Evolutionary conservation across 2,888 invertebrate genomes (phyloP).

Genomic region (Troides oblongomaculatus): DNA sequence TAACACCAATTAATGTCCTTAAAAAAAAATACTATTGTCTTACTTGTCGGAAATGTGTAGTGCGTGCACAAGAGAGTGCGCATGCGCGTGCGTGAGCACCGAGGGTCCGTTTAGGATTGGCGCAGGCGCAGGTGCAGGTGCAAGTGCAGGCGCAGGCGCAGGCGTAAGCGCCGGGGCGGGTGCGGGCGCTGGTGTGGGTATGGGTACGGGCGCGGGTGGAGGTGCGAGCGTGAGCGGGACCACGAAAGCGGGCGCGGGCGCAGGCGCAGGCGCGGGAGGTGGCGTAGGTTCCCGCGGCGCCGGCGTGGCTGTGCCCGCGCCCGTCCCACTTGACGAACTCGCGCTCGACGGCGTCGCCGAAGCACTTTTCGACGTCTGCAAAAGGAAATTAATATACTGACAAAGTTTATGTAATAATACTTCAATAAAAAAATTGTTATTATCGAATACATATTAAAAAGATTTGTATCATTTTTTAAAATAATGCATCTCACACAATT

Average conservation of each 20-base stretch:
- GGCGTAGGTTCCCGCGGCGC: slow-evolving; percentile 56
- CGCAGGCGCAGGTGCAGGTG: slow-evolving; percentile 43
- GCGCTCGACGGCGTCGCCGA: slow-evolving; percentile 42
- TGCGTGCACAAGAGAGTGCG: slow-evolving; percentile 34
- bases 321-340: slow-evolving; percentile 32
- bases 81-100: slow-evolving; percentile 51
- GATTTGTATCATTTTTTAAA: too few relatives aligned
- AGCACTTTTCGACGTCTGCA: slow-evolving; percentile 55
- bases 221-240: slow-evolving; percentile 53
- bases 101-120: slow-evolving; percentile 18
- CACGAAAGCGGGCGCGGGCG: slow-evolving; percentile 49
- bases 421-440: too few relatives aligned
- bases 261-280: slow-evolving; percentile 40
- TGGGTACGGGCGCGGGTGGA: slow-evolving; percentile 45
- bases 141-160: slow-evolving; percentile 43
- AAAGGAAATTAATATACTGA: neutral
- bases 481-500: too few relatives aligned
- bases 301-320: slow-evolving; percentile 47
- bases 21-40: slow-evolving; percentile 26
- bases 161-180: slow-evolving; percentile 40
- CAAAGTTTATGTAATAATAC: too few relatives aligned
- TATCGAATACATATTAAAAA: too few relatives aligned
- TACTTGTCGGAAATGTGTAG: slow-evolving; percentile 64
- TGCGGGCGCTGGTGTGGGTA: slow-evolving; percentile 45
- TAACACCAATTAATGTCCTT: too few relatives aligned